These are phyloP conservation scores for Gerris buenoi DNA, from an alignment of 1,140 invertebrate genomes.

Conservation along the genomic window DNA sequence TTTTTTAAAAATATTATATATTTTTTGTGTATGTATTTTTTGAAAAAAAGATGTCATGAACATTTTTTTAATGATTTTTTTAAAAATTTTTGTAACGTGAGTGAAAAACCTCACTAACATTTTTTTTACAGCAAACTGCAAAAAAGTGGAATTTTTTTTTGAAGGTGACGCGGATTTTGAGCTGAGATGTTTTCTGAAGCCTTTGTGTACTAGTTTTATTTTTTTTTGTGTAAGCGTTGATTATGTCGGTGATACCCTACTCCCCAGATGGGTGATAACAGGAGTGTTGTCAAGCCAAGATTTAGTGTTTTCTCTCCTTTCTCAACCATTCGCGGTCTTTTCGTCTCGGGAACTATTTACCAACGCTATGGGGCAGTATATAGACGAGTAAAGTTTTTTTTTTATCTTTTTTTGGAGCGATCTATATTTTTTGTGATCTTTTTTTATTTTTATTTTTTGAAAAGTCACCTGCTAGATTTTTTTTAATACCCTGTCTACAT, in stretches of 20 bases:
- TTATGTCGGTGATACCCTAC: conserved; percentile 2
- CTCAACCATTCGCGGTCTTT: not conserved
- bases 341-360: no score
- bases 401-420: conserved; percentile 8
- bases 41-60: no score
- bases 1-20: conserved; percentile 7
- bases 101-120: not conserved
- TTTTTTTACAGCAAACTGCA: conserved; percentile 5
- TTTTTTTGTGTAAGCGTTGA: conserved; percentile 7
- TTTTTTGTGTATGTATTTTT: not conserved
- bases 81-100: not conserved
- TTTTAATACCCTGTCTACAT: not conserved
- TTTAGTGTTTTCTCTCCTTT: no score
- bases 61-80: no score
- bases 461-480: not conserved
- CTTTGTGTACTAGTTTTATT: not conserved
- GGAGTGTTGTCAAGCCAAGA: not conserved
- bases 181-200: not conserved
- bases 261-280: not conserved
- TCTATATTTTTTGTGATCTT: conserved; percentile 11
- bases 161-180: conserved; percentile 5
- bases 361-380: not conserved
- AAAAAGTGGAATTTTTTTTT: not conserved
- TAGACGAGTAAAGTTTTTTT: not conserved
- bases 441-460: conserved; percentile 12